Evolutionary conservation across 1,140 invertebrate species (phyloP), one percentile per base, ranked within the genome.

Genomic region (Heterodera schachtii): DNA sequence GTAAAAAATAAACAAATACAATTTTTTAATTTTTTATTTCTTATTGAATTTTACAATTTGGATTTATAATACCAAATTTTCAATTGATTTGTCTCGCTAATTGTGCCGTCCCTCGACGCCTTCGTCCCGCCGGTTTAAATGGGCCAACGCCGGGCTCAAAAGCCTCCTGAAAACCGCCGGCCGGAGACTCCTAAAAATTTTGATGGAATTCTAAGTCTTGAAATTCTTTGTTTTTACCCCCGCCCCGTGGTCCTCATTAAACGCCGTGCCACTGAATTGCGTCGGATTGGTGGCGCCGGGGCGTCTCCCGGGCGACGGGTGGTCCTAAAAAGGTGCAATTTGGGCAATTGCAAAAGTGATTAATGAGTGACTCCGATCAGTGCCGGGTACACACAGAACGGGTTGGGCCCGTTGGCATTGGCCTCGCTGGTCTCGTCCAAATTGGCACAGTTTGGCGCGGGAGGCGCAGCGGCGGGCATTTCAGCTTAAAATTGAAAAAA

Each of bases 351-450:
- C 16, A 2, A 75, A 47, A 43, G 66, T 43, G 43, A 31, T 9
- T 21, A 19, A 13, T 21, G 31, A 31, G 31, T 31, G 21, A 78
- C 77, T 64, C 77, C 77, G 47, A 78, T 64, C 31, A 78, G 60
- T 43, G 77, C 77, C 31, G 77, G 77, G 66, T 69, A 78, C 21
- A 78, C 64, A 46, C 77, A 78, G 70, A 78, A 78, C 66, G 77
- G 77, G n/a, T 78, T 78, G 47, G 43, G 47, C 49, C 70, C 77
- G n/a, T 66, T 78, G n/a, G 77, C 77, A 47, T 78, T 78, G 47
- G 77, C 64, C 70, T 78, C 77, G 47, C 77, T 78, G 13, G 77
- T 78, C 47, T 46, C 47, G 31, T 78, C 77, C 19, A 78, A 52
- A 78, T 43, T 31, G 66, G 21, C 77, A 21, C 75, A 78, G 60